Conservation (phyloP, 2,888 invertebrate genomes). For the Drosophila antonietae region DNA sequence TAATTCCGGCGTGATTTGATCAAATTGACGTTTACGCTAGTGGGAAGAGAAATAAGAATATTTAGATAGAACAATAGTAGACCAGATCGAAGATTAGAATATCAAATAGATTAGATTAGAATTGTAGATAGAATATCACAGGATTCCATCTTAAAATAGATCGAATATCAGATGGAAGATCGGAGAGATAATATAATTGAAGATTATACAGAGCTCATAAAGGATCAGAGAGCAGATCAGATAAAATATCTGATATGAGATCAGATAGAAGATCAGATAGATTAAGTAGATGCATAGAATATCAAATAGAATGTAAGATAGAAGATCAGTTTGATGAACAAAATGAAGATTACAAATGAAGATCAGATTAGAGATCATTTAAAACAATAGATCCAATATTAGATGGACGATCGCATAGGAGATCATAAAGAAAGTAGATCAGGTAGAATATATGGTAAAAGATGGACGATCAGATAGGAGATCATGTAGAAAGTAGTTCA, state of each 20-base stretch:
- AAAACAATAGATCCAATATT: too few species aligned
- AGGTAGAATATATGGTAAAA: too few species aligned
- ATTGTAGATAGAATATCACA: too few species aligned
- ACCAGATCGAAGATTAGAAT: neutral
- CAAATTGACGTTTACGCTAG: conserved; percentile 42
- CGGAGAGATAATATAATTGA: too few species aligned
- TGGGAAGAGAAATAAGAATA: neutral
- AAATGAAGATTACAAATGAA: too few species aligned
- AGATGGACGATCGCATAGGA: too few species aligned
- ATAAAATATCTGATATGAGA: neutral
- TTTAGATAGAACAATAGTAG: neutral
- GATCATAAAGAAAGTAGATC: too few species aligned
- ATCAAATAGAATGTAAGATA: neutral
- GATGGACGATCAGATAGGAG: neutral
- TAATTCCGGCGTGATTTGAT: conserved; percentile 40
- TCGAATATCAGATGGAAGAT: too few species aligned
- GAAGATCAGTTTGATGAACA: neutral
- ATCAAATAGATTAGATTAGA: neutral
- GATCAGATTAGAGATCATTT: too few species aligned
- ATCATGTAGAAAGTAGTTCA: neutral
- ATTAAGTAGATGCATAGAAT: too few species aligned
- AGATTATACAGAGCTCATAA: too few species aligned
- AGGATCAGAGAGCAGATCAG: neutral
- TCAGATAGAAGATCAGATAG: neutral
- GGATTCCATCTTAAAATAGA: too few species aligned